phyloP scores from a whole-genome alignment of 2,113 vertebrate species.

The Hippolais icterina region DNA sequence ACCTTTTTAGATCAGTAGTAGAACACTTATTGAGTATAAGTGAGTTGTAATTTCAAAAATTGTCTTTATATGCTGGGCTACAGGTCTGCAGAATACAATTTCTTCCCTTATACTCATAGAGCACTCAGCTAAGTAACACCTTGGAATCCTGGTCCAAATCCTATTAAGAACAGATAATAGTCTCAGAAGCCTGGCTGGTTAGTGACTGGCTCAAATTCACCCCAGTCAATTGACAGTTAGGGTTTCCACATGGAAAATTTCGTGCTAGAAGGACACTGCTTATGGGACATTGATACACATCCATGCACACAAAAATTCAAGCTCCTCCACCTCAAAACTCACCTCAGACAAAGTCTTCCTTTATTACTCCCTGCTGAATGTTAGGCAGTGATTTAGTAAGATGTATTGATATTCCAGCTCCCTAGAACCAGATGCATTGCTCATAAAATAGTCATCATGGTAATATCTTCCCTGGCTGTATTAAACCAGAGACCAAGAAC shows the following conservation, averaged over 20 bases:
- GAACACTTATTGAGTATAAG: background rate
- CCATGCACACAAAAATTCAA: background rate
- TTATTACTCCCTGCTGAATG: background rate
- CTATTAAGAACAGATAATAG: background rate
- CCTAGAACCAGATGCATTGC: background rate
- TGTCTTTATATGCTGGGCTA: background rate
- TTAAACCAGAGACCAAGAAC: background rate
- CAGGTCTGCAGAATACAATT: background rate
- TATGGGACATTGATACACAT: background rate
- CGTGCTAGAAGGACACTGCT: background rate
- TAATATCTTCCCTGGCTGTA: background rate
- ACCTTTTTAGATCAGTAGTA: background rate
- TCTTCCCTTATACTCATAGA: background rate
- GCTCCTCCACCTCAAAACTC: background rate
- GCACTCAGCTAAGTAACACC: background rate
- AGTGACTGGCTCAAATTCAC: background rate
- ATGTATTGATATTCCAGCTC: background rate
- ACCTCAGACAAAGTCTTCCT: background rate
- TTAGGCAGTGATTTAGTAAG: background rate
- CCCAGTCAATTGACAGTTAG: background rate
- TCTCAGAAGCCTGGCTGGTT: background rate
- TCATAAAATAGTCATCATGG: background rate
- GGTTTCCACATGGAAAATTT: background rate
- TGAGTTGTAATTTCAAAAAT: background rate
- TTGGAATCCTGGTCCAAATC: background rate